Conservation (phyloP, 2,888 invertebrate species). For the Eulithis prunata region DNA sequence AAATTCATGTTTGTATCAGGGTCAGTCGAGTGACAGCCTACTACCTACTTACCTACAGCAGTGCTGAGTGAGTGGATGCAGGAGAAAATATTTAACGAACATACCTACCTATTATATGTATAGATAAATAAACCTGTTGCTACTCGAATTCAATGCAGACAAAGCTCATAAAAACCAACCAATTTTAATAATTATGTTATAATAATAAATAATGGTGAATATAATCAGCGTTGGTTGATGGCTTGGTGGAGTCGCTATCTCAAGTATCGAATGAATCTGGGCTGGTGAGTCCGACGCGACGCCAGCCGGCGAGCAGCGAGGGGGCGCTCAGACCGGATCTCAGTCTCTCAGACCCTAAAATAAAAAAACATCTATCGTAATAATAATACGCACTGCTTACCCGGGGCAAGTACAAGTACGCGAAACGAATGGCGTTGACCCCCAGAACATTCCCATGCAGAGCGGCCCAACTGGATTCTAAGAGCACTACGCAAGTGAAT, state of each 20-base stretch:
- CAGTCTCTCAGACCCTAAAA: conserved; percentile 80
- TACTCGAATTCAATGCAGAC: conserved; percentile 15
- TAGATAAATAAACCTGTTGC: conserved; percentile 7
- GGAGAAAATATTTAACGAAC: not conserved
- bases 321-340: conserved; percentile 82
- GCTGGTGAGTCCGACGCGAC: conserved; percentile 41
- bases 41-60: not conserved
- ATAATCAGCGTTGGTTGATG: conserved; percentile 17
- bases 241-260: conserved; percentile 11
- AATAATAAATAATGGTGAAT: conserved; percentile 32
- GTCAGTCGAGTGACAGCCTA: not conserved
- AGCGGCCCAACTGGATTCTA: conserved; percentile 76
- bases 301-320: conserved; percentile 70
- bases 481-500: conserved; percentile 72
- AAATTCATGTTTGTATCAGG: too few relatives aligned
- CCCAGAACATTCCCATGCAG: conserved; percentile 80
- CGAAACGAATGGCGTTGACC: conserved; percentile 82
- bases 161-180: conserved; percentile 24
- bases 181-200: conserved; percentile 18
- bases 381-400: conserved; percentile 82
- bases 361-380: conserved; percentile 83
- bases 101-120: too few relatives aligned
- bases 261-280: conserved; percentile 45
- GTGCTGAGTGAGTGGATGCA: not conserved
- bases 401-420: conserved; percentile 82